These are phyloP conservation scores for Calliscelio sp. DNA, from an alignment of 2,888 invertebrate genomes.

Conservation along the genomic window DNA sequence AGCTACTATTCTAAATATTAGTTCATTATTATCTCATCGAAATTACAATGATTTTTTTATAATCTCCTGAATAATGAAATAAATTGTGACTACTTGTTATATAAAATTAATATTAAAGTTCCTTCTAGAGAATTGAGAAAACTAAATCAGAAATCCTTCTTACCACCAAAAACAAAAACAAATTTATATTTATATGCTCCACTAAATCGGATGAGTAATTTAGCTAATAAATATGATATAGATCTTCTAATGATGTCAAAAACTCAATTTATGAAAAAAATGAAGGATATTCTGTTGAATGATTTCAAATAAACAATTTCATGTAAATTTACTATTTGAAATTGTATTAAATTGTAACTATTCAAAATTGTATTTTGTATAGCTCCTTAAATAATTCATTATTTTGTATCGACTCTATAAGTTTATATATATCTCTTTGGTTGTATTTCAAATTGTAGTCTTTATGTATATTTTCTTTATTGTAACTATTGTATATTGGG, in stretches of 20 bases:
- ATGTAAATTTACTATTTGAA: not conserved
- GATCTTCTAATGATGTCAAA: not conserved
- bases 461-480: not conserved
- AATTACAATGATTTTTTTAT: not conserved
- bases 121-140: not conserved
- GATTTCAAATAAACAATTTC: not conserved
- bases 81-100: not conserved
- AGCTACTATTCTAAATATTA: not conserved
- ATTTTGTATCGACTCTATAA: no score
- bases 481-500: not conserved
- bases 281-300: not conserved
- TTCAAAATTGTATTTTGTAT: no score
- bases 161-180: not conserved
- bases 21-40: constrained; percentile 1
- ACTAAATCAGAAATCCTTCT: not conserved
- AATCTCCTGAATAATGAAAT: not conserved
- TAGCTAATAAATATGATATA: not conserved
- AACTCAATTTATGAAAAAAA: not conserved
- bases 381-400: no score
- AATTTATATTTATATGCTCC: not conserved
- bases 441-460: no score
- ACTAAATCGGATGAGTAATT: not conserved
- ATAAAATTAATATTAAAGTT: not conserved
- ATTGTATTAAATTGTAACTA: no score
- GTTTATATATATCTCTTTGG: no score